Conservation (phyloP, 2,113 vertebrate species). For the Peromyscus leucopus region DNA sequence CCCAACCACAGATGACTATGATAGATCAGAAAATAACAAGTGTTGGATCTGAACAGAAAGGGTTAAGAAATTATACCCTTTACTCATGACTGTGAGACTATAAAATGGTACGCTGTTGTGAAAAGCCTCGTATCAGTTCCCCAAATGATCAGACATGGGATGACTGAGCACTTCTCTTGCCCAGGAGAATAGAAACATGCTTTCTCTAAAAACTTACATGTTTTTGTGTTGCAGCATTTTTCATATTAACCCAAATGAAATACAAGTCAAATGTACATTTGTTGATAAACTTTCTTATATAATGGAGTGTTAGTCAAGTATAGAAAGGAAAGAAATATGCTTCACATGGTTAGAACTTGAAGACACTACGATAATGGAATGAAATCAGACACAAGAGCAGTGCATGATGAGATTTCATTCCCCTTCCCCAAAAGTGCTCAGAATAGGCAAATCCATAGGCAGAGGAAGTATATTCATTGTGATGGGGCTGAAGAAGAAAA, state of each 20-base stretch:
- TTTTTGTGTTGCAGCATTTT: background rate
- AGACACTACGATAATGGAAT: background rate
- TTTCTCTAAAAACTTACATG: background rate
- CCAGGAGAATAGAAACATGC: background rate
- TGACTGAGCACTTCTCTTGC: background rate
- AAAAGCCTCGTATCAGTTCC: background rate
- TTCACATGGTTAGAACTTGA: too few relatives aligned
- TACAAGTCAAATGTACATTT: background rate
- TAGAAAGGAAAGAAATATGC: background rate
- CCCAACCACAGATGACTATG: background rate
- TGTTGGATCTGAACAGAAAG: background rate
- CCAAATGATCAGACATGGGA: background rate
- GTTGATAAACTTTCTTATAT: background rate
- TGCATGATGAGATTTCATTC: background rate
- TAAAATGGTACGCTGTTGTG: background rate
- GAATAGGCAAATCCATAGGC: background rate
- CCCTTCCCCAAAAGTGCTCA: background rate
- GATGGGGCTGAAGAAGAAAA: fast-evolving
- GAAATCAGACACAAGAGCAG: background rate
- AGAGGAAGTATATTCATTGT: background rate
- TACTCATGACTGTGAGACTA: background rate
- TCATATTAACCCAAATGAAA: background rate
- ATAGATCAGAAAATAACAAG: background rate
- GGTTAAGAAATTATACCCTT: background rate
- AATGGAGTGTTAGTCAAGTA: background rate